Base-by-base conservation (phyloP, 2,113 vertebrate genomes). In the Melanotaenia duboulayi region DNA sequence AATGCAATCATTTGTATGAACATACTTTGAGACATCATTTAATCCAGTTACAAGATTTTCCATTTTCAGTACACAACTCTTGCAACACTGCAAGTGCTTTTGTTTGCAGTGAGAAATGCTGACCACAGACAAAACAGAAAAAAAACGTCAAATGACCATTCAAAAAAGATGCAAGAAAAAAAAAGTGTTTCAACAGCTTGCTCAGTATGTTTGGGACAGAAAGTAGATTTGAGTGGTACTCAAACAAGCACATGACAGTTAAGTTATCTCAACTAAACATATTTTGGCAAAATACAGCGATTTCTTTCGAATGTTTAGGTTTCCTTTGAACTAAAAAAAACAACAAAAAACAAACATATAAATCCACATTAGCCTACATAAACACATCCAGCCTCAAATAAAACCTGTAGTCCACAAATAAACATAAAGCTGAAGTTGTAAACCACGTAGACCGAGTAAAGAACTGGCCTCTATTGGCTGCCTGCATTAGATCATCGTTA, bases 241-340 rank as follows among this genome's bases (percentile, higher is more conserved):
- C n/a, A 66, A 35, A 40, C 4, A 37, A 16, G 10, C 49, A 55
- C 22, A 50, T 17, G 3, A 28, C 28, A 6, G 28, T 28, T 6
- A 58, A 23, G 63, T 57, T 13, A 37, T 23, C 19, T 59, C 17
- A 52, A 56, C 23, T 13, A 28, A 57, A 69, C 54, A 44, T 1
- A n/a, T 42, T 81, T 80, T 75, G 70, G 79, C 72, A 74, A 80
- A 63, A 68, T 48, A 17, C 37, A 82, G 54, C 63, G 4, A 46
- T 42, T 71, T 69, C 7, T 24, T 16, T 20, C 28, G 52, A 61
- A 78, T 71, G 44, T 62, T 72, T 4, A 32, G 52, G 16, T 55
- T 42, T 70, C 1, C 16, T 57, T 44, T 44, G 19, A 76, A 37
- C 23, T 52, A 39, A 35, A 7, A 35, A 3, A 35, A 5, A 3